A percentile compares a stretch with the other conserved stretches of the same genome.
Conservation (phyloP, 1,140 invertebrate species). For the Homalodisca vitripennis region DNA sequence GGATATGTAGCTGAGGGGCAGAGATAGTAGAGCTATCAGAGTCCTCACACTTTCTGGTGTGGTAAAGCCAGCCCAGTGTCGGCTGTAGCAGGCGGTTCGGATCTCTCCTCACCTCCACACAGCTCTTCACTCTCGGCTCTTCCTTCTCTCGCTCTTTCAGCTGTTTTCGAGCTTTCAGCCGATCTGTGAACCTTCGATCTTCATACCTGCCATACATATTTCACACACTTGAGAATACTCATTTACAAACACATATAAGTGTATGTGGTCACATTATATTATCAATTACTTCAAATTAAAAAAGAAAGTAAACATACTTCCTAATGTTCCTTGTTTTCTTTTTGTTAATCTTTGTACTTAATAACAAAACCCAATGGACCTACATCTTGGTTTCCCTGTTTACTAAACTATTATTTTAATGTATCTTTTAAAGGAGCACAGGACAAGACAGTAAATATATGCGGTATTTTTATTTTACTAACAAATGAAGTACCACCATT, state of each 20-base stretch:
- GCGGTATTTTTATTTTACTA: no score
- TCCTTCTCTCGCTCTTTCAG: neutral
- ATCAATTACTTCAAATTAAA: neutral
- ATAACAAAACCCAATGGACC: neutral
- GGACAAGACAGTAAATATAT: no score
- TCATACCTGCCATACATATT: conserved; percentile 1
- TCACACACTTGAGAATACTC: neutral
- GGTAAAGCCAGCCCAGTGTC: conserved; percentile 8
- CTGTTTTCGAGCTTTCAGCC: neutral
- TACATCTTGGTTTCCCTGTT: neutral
- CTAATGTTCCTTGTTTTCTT: neutral
- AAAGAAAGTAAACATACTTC: neutral
- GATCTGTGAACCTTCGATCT: conserved; percentile 7
- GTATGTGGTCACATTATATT: neutral
- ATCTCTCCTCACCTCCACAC: neutral
- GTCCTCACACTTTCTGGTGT: neutral
- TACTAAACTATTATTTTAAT: no score
- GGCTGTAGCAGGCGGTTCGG: conserved; percentile 10
- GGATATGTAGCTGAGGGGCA: neutral
- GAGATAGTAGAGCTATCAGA: neutral
- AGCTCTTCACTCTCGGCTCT: neutral
- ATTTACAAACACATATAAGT: neutral
- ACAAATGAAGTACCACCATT: no score
- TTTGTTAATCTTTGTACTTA: neutral
- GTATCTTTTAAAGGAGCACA: no score